Evolutionary conservation across 2,888 invertebrate genomes (phyloP).

Genomic region (Nomada hirtipes): DNA sequence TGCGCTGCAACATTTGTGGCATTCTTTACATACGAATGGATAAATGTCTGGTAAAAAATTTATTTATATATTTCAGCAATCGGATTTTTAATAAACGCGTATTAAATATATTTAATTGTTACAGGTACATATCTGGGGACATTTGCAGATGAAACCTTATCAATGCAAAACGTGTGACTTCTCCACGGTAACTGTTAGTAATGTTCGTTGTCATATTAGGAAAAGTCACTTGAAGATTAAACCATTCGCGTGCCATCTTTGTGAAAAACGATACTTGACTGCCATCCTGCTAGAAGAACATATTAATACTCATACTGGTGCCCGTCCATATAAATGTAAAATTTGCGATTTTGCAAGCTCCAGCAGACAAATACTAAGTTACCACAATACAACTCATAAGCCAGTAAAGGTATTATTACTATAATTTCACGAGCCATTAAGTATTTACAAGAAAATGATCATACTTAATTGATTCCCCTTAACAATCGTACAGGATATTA

Average conservation of each 20-base stretch:
- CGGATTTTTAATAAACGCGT: not conserved
- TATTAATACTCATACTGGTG: constrained; percentile 77
- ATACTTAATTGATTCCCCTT: not conserved
- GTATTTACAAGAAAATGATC: not conserved
- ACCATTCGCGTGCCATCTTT: constrained; percentile 75
- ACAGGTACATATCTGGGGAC: constrained; percentile 79
- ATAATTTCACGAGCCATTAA: not conserved
- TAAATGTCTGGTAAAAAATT: constrained; percentile 74
- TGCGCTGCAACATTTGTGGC: constrained; percentile 74
- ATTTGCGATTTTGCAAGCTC: constrained; percentile 74
- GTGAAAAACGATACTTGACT: constrained; percentile 75
- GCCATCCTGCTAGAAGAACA: constrained; percentile 77
- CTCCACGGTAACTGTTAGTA: constrained; percentile 77
- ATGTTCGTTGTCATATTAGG: constrained; percentile 78
- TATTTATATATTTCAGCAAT: not conserved
- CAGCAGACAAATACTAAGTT: constrained; percentile 76
- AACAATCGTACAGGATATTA: constrained; percentile 69
- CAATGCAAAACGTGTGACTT: constrained; percentile 76
- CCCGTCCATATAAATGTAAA: constrained; percentile 73
- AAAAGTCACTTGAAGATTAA: constrained; percentile 80
- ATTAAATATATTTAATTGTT: not conserved
- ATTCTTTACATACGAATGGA: constrained; percentile 73
- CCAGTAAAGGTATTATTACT: constrained; percentile 67
- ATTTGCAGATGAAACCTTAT: constrained; percentile 79
- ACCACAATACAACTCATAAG: constrained; percentile 76